These are phyloP conservation scores for Coelopa pilipes DNA, from an alignment of 2,888 invertebrate genomes.

Conservation along the genomic window DNA sequence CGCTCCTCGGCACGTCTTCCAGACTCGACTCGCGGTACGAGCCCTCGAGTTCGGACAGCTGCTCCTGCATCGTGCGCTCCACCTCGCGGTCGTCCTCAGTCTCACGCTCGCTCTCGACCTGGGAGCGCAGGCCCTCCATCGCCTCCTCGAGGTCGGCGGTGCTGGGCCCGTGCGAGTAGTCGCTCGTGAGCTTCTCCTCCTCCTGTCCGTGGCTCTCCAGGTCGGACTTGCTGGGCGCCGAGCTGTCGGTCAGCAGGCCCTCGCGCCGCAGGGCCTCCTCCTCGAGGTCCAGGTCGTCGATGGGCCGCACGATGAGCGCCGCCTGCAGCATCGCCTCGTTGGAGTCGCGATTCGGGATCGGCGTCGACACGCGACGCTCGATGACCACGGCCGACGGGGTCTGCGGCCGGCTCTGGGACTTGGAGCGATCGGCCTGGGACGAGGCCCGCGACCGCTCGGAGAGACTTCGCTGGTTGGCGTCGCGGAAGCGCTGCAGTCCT, in stretches of 20 bases:
- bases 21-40: neutral
- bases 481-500: conserved; percentile 69
- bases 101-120: conserved; percentile 43
- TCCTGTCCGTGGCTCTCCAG: conserved; percentile 49
- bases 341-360: conserved; percentile 71
- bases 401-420: conserved; percentile 70
- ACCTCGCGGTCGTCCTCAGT: conserved; percentile 36
- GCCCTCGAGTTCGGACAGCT: neutral
- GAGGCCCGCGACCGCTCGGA: conserved; percentile 71
- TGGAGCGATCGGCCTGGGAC: conserved; percentile 71
- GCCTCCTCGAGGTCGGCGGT: conserved; percentile 60
- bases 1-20: too few species aligned
- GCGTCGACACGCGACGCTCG: conserved; percentile 72
- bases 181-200: conserved; percentile 52
- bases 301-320: conserved; percentile 74
- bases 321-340: conserved; percentile 73
- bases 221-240: conserved; percentile 62
- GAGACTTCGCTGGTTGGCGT: conserved; percentile 70
- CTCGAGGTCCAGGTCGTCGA: conserved; percentile 69
- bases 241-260: conserved; percentile 60
- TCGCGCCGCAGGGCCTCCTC: conserved; percentile 60
- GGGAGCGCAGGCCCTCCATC: conserved; percentile 50
- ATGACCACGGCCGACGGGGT: conserved; percentile 74
- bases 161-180: conserved; percentile 56
- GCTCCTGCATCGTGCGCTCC: conserved; percentile 27